A percentile compares a stretch with the other conserved stretches of the same genome.
These are phyloP conservation scores for Phycodurus eques DNA, from an alignment of 2,113 vertebrate genomes.

Conservation along the genomic window DNA sequence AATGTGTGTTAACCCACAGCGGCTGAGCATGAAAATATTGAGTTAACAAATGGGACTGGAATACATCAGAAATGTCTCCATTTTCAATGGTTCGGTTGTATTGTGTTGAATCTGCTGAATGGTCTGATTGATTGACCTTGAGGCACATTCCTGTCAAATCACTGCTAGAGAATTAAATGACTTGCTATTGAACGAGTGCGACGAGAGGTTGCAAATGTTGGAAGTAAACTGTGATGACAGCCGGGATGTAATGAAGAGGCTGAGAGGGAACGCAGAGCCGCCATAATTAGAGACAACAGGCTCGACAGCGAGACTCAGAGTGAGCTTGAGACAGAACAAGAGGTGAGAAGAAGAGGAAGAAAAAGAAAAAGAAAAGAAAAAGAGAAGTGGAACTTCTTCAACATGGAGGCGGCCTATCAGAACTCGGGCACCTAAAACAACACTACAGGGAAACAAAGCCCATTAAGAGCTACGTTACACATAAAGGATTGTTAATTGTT, in stretches of 20 bases:
- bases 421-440: constrained; percentile 45
- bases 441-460: constrained; percentile 29
- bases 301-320: constrained; percentile 23
- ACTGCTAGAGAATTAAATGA: constrained; percentile 38
- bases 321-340: background rate
- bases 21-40: constrained; percentile 7
- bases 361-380: constrained; percentile 14
- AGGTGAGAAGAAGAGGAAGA: constrained; percentile 31
- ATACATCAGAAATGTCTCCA: background rate
- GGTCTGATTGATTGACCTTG: constrained; percentile 24
- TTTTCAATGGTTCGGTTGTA: background rate
- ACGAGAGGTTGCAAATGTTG: constrained; percentile 46
- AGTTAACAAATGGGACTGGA: background rate
- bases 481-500: too few relatives aligned
- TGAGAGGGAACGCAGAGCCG: constrained; percentile 49
- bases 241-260: constrained; percentile 60
- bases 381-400: constrained; percentile 36
- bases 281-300: constrained; percentile 59
- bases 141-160: constrained; percentile 24
- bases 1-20: background rate
- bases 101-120: constrained; percentile 2
- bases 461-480: background rate
- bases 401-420: constrained; percentile 22
- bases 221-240: constrained; percentile 62
- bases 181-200: constrained; percentile 28